These are phyloP conservation scores for Phylloscopus trochiloides DNA, from an alignment of 2,113 vertebrate species.

Conservation along the genomic window DNA sequence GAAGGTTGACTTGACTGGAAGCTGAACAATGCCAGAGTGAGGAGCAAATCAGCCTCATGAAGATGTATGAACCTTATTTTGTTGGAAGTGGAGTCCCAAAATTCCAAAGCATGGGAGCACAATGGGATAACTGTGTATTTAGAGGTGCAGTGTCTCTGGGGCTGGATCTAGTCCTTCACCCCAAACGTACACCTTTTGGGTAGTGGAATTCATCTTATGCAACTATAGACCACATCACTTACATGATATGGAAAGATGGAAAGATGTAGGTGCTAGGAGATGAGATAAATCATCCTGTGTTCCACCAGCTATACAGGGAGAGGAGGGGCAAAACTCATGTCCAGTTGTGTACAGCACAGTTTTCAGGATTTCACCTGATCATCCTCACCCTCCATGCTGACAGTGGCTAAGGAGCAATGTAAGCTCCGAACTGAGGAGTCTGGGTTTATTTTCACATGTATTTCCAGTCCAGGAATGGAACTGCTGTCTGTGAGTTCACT, in stretches of 20 bases:
- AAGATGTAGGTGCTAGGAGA: background rate
- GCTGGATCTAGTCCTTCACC: background rate
- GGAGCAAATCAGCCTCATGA: background rate
- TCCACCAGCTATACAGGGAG: background rate
- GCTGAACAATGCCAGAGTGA: background rate
- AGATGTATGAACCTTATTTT: background rate
- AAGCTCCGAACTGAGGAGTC: background rate
- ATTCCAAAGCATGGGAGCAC: background rate
- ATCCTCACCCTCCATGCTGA: background rate
- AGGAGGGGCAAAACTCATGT: background rate
- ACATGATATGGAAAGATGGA: accelerated
- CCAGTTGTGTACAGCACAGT: background rate
- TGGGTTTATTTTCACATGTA: background rate
- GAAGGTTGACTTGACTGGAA: background rate
- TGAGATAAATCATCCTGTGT: background rate
- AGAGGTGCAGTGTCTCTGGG: background rate
- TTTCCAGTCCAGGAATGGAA: background rate
- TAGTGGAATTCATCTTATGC: background rate
- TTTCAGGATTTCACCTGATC: background rate
- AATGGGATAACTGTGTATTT: background rate
- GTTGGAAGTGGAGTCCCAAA: background rate
- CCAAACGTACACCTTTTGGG: background rate
- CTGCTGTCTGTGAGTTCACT: background rate
- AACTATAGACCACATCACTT: background rate
- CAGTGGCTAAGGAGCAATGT: background rate